These are phyloP conservation scores for Drosophila imparisetae DNA, from an alignment of 2,888 invertebrate species.

Conservation along the genomic window DNA sequence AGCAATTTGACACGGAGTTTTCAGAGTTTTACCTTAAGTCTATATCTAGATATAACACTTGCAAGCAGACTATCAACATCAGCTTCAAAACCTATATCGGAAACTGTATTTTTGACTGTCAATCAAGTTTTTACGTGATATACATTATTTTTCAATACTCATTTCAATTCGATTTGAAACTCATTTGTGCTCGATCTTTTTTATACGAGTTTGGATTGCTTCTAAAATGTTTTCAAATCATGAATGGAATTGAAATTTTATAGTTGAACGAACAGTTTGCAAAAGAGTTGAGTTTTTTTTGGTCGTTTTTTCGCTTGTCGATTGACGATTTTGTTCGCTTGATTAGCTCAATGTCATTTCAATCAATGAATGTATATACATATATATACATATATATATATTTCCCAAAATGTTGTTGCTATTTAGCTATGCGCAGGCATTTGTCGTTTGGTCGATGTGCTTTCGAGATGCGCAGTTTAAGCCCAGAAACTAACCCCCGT, in stretches of 20 bases:
- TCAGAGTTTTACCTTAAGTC: background rate
- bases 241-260: background rate
- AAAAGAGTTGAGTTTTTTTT: background rate
- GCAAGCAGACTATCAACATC: background rate
- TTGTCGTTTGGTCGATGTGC: background rate
- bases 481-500: constrained; percentile 28
- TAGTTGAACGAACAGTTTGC: background rate
- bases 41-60: background rate
- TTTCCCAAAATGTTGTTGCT: background rate
- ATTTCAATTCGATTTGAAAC: background rate
- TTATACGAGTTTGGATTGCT: background rate
- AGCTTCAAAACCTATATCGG: too few species aligned
- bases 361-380: constrained; percentile 44
- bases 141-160: background rate
- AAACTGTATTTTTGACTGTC: too few species aligned
- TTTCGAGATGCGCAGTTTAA: constrained; percentile 38
- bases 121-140: background rate
- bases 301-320: background rate
- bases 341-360: constrained; percentile 64
- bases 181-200: background rate
- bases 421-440: constrained; percentile 13
- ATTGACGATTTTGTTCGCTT: constrained; percentile 29
- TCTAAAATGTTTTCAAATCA: background rate
- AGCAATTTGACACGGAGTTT: background rate
- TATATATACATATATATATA: background rate